These are phyloP conservation scores for Budorcas taxicolor DNA, from an alignment of 2,113 vertebrate genomes.

Conservation along the genomic window DNA sequence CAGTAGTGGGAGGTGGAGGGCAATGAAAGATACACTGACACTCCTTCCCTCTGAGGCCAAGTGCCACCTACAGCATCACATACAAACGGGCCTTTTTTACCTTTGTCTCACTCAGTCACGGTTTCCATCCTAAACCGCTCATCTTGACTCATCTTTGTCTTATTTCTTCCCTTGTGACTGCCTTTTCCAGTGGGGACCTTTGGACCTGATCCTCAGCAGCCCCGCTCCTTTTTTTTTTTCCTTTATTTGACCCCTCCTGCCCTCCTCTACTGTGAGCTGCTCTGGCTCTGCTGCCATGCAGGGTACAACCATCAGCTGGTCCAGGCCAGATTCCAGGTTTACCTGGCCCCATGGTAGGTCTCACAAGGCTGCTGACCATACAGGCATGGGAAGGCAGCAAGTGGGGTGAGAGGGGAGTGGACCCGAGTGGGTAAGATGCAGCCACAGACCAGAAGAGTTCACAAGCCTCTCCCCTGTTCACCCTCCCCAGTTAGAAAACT, in stretches of 20 bases:
- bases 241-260: background rate
- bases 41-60: background rate
- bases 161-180: background rate
- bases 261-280: background rate
- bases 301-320: background rate
- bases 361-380: background rate
- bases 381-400: rapidly evolving
- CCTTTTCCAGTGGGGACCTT: background rate
- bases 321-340: background rate
- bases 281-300: background rate
- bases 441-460: background rate
- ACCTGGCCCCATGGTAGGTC: background rate
- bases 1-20: too few relatives aligned
- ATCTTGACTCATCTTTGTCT: background rate
- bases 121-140: background rate
- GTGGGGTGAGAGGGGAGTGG: background rate
- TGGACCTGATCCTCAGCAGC: background rate
- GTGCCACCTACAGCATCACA: background rate
- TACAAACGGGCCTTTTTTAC: background rate
- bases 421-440: background rate
- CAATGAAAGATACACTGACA: background rate
- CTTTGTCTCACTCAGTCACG: background rate
- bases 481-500: background rate
- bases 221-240: background rate
- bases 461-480: background rate